These are phyloP conservation scores for Eilema caniola DNA, from an alignment of 2,888 invertebrate species.

Conservation along the genomic window DNA sequence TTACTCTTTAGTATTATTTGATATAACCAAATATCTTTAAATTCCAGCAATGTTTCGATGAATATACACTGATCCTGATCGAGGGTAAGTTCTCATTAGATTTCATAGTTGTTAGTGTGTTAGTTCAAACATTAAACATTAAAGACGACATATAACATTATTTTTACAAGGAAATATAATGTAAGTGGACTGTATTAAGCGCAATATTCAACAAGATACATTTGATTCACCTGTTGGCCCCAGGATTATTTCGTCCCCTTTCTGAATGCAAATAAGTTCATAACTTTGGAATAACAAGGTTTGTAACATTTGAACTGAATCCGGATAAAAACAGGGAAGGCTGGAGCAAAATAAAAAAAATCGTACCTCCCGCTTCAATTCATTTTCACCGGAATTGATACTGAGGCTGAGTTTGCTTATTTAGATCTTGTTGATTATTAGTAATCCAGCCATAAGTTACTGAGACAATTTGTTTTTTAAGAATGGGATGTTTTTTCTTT, in stretches of 20 bases:
- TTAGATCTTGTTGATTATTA: not conserved
- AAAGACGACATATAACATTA: not conserved
- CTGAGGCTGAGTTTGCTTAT: not conserved
- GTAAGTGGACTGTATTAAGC: not conserved
- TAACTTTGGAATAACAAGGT: constrained; percentile 62
- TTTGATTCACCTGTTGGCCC: constrained; percentile 47
- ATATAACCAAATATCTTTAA: not conserved
- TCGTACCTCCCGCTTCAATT: constrained; percentile 29
- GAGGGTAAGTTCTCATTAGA: too few species aligned
- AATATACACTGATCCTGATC: not conserved
- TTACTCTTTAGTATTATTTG: not conserved
- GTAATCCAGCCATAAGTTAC: not conserved
- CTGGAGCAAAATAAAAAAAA: constrained; percentile 38
- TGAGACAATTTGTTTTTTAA: not conserved
- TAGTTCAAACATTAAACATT: not conserved
- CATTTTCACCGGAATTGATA: constrained; percentile 24
- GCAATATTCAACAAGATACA: constrained; percentile 12
- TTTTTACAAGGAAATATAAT: not conserved
- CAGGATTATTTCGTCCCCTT: constrained; percentile 46
- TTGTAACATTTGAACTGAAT: constrained; percentile 51
- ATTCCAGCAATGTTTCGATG: not conserved
- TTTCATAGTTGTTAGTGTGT: not conserved
- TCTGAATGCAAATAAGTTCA: constrained; percentile 63
- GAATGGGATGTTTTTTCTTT: not conserved
- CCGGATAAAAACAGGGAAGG: constrained; percentile 51